Conservation (phyloP, 2,888 invertebrate genomes). For the Autographa gamma region DNA sequence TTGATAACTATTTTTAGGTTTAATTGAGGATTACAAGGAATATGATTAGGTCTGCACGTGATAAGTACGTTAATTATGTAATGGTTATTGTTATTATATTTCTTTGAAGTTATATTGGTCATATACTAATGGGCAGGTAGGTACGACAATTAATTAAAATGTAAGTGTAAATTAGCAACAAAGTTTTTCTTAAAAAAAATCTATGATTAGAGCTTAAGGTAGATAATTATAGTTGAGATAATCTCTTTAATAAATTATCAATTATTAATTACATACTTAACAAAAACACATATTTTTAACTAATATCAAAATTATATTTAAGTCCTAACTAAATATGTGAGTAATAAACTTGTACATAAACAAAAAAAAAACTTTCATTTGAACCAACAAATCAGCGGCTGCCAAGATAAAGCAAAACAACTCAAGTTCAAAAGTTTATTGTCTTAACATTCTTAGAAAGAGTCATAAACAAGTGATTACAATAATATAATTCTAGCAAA, state of each 20-base stretch:
- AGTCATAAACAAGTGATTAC: constrained; percentile 17
- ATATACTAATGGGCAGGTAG: too few species aligned
- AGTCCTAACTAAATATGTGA: neutral
- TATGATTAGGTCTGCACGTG: neutral
- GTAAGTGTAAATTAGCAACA: too few species aligned
- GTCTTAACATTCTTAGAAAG: constrained; percentile 15
- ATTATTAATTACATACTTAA: too few species aligned
- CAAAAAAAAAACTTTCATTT: neutral
- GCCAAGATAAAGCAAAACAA: constrained; percentile 7
- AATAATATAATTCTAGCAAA: constrained; percentile 1
- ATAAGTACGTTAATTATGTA: neutral
- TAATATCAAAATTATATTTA: neutral
- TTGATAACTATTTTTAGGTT: constrained; percentile 19
- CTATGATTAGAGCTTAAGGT: too few species aligned
- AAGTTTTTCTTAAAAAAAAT: too few species aligned
- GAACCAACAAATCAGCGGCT: constrained; percentile 8
- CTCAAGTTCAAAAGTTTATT: constrained; percentile 12
- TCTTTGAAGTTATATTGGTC: too few species aligned
- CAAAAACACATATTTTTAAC: neutral
- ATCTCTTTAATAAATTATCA: too few species aligned
- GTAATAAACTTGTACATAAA: neutral
- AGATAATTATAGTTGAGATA: too few species aligned
- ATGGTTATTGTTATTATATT: too few species aligned
- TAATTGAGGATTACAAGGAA: constrained; percentile 8
- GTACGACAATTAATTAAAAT: too few species aligned